These are phyloP conservation scores for Lutjanus campechanus DNA, from an alignment of 2,797 vertebrate genomes.

Conservation along the genomic window DNA sequence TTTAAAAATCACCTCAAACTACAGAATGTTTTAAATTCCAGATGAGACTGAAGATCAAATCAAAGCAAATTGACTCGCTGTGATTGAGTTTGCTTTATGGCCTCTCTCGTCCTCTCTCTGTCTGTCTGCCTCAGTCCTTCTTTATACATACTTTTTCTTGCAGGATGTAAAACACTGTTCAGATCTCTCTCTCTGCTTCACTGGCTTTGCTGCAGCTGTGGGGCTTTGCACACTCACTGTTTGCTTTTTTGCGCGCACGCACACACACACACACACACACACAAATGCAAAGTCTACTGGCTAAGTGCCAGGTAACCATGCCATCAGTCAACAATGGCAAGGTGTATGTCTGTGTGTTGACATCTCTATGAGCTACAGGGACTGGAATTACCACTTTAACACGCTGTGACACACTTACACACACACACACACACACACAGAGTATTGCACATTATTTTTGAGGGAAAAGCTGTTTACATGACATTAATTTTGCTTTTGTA, in stretches of 20 bases:
- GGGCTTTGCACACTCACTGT: conserved; percentile 55
- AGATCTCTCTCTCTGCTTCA: conserved; percentile 51
- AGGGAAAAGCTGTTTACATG: no score
- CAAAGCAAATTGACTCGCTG: conserved; percentile 65
- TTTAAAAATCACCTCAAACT: conserved; percentile 43
- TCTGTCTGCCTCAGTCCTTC: neutral
- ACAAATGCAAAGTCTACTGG: conserved; percentile 50
- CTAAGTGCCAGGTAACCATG: conserved; percentile 68
- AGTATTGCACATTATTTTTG: neutral
- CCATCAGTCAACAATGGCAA: conserved; percentile 66
- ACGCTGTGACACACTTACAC: neutral
- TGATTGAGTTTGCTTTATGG: conserved; percentile 68
- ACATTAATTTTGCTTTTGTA: neutral
- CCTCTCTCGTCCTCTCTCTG: neutral
- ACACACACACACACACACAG: neutral
- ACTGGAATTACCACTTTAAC: conserved; percentile 56
- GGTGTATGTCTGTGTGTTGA: conserved; percentile 55
- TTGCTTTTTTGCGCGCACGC: conserved; percentile 50
- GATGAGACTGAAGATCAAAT: conserved; percentile 65
- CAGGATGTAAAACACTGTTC: conserved; percentile 59
- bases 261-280: conserved; percentile 11
- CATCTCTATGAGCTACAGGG: conserved; percentile 62
- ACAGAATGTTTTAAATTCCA: conserved; percentile 54
- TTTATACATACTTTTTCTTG: conserved; percentile 14
- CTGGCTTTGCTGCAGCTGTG: conserved; percentile 42